Base-by-base conservation (phyloP, 2,113 vertebrate species). In the Argyrosomus japonicus region DNA sequence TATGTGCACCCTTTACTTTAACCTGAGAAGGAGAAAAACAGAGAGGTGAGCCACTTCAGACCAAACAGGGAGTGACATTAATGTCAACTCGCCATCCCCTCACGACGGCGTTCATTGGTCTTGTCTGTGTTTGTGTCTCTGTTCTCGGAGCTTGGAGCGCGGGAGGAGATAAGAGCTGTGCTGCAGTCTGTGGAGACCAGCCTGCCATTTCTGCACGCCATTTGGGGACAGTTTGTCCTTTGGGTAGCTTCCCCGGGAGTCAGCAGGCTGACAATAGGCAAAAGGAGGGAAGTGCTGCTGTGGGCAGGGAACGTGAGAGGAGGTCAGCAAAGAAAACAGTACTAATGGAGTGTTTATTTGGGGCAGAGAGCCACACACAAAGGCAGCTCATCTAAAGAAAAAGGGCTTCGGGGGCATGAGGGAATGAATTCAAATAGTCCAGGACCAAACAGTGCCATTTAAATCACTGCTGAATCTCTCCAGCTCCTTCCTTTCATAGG, bases 321-420 rank as follows among this genome's bases (percentile, higher is more conserved):
- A 84, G 79, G 61, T 65, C 78, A 88, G 79, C 68, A 84, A 69
- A 83, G 75, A 85, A 93, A 86, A 83, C 61, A 82, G 64, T 73
- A 74, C 82, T 92, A 90, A 94, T 94, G 89, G 87, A 93, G 85
- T 84, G 80, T 92, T 88, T 89, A 92, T 92, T 90, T 87, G 74
- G 87, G 84, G 76, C 81, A 91, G 48, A 81, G 77, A 87, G 80
- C 75, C 70, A 83, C 87, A 90, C 74, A 91, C 84, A 92, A 91
- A 90, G 83, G 72, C 76, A 88, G 81, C 72, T 88, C 71, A 47
- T 90, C 88, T 86, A 71, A 87, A 75, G 79, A 73, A 45, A 40
- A 73, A 81, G 65, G 63, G 77, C 91, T 84, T 45, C 8, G 19
- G 47, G 86, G 90, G 79, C 74, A 81, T 14, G 36, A 64, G 51